Evolutionary conservation across 2,888 invertebrate genomes (phyloP).

Genomic region (Meganola albula): DNA sequence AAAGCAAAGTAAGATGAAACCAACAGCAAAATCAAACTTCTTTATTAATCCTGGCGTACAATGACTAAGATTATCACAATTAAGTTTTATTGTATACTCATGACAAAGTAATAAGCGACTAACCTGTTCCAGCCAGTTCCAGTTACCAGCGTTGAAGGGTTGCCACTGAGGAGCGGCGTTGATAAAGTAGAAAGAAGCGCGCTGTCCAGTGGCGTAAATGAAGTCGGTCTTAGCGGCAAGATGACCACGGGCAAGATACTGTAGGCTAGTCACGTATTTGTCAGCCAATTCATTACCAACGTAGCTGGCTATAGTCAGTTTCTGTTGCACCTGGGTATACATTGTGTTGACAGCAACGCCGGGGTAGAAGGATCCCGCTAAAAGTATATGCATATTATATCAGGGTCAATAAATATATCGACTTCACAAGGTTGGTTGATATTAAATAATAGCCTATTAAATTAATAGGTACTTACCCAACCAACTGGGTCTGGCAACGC

Average conservation of each 20-base stretch:
- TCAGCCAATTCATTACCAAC: constrained; percentile 52
- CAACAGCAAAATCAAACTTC: too few species aligned
- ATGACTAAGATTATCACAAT: too few species aligned
- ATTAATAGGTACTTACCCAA: constrained; percentile 40
- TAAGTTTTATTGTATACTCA: too few species aligned
- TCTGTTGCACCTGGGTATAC: constrained; percentile 59
- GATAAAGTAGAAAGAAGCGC: constrained; percentile 79
- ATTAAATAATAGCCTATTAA: background rate
- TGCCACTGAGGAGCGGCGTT: constrained; percentile 84
- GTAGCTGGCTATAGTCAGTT: constrained; percentile 38
- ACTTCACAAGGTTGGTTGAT: background rate
- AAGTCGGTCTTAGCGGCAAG: constrained; percentile 80
- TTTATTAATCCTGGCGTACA: too few species aligned
- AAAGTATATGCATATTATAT: constrained; percentile 19
- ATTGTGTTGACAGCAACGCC: constrained; percentile 52
- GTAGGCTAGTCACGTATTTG: constrained; percentile 61
- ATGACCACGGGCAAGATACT: constrained; percentile 79
- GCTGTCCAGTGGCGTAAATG: constrained; percentile 77
- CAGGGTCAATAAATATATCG: background rate
- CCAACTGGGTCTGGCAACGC: constrained; percentile 68
- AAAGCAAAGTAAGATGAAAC: too few species aligned
- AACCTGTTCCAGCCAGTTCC: constrained; percentile 74
- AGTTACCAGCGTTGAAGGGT: constrained; percentile 78
- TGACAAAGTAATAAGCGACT: too few species aligned
- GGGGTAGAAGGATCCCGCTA: constrained; percentile 70